Evolutionary conservation across 2,888 invertebrate species (phyloP), one percentile per base, ranked within the genome.

Genomic region (Cantharis rustica): DNA sequence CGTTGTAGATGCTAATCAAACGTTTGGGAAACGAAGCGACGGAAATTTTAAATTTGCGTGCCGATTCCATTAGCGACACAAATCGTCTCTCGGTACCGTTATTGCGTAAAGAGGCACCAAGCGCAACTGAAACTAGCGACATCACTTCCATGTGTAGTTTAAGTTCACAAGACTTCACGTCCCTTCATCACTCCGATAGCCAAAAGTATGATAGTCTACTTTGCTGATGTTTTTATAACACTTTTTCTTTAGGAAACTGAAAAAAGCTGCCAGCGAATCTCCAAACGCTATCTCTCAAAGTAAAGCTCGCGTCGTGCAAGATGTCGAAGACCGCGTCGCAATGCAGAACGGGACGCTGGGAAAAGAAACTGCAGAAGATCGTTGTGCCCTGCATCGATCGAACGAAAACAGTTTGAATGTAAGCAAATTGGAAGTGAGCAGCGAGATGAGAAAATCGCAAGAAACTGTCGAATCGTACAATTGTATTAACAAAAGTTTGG

Each of bases 61-160:
- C 85, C 9, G 86, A 87, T 76, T 86, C 87, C 10, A 84, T 85
- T 31, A 86, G 85, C 69, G 86, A 87, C 70, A 86, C 85, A 11
- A 87, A 88, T 79, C 82, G 87, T 15, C 79, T 88, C 10, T 87
- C 88, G 0, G 87, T 91, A 9, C 91, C 92, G 0, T 82, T 88
- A 20, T 78, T 88, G 31, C 80, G 87, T 16, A 91, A 90, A 81
- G 92, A 92, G 68, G 90, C 90, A 17, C 90, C 91, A 23, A 92
- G 92, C 76, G 91, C 91, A 80, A 91, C 89, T 89, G 94, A 94
- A 88, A 93, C 93, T 15, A 93, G 93, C 79, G 94, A 94, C 83
- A 90, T 94, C 72, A 94, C 94, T 9, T 93, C 93, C 0, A 90
- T 94, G 47, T 93, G 93, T 86, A 94, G 93, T 81, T 89, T 93